These are phyloP conservation scores for Dione juno DNA, from an alignment of 2,888 invertebrate species.

Conservation along the genomic window DNA sequence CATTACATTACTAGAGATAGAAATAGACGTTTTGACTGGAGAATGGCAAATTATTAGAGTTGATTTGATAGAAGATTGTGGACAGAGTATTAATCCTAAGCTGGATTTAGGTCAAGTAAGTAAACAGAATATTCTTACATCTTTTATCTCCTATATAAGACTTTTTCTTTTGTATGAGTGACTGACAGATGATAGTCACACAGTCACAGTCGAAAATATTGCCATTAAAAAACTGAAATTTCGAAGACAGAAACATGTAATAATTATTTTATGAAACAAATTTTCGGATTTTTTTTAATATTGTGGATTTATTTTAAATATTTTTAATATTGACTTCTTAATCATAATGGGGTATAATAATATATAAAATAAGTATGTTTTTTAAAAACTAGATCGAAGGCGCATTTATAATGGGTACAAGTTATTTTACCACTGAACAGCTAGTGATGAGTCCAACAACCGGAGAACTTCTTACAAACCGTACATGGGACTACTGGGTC, in stretches of 20 bases:
- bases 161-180: too few species aligned
- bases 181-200: too few species aligned
- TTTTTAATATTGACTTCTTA: too few species aligned
- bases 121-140: neutral
- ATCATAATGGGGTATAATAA: too few species aligned
- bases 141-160: too few species aligned
- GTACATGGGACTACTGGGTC: constrained; percentile 87
- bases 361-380: neutral
- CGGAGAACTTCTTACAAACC: constrained; percentile 84
- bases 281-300: too few species aligned
- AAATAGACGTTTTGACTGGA: constrained; percentile 91
- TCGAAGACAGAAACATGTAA: too few species aligned
- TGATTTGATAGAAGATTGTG: constrained; percentile 88
- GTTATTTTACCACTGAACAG: constrained; percentile 86
- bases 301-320: too few species aligned
- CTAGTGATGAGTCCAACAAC: constrained; percentile 81
- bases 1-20: constrained; percentile 86
- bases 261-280: too few species aligned
- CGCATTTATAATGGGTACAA: constrained; percentile 86
- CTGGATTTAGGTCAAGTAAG: constrained; percentile 87
- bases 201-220: too few species aligned
- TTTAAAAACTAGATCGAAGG: constrained; percentile 80
- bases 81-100: constrained; percentile 86
- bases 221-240: too few species aligned
- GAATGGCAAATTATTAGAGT: constrained; percentile 85